Conservation (phyloP, 2,113 vertebrate genomes). For the Melierax canorus region DNA sequence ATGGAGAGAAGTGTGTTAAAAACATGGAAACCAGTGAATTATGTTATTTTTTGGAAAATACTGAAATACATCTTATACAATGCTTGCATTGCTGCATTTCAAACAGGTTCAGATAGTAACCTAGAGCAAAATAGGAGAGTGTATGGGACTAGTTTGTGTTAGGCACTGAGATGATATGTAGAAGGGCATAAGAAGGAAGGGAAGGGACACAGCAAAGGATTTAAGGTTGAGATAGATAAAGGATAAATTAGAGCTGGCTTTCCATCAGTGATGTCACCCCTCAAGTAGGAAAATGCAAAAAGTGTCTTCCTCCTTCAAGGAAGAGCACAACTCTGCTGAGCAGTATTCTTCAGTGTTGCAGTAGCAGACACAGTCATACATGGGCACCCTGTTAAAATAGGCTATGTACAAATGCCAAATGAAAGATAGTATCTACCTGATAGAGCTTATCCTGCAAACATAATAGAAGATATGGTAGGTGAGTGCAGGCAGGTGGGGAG, state of each 20-base stretch:
- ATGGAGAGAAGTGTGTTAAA: slow-evolving; percentile 52
- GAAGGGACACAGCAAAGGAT: not conserved
- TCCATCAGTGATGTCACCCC: not conserved
- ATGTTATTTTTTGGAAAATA: slow-evolving; percentile 32
- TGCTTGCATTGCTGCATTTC: slow-evolving; percentile 1
- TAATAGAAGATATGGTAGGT: not conserved
- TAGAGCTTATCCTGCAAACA: not conserved
- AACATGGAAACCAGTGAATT: slow-evolving; percentile 36
- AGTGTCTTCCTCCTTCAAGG: not conserved
- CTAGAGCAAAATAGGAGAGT: not conserved
- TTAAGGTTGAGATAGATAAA: not conserved
- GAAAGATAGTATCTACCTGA: not conserved
- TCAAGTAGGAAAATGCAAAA: not conserved
- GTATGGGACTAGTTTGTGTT: not conserved
- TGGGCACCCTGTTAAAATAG: not conserved
- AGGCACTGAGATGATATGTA: not conserved
- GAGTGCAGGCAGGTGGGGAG: not conserved
- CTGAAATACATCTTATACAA: not conserved
- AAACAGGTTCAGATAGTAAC: not conserved
- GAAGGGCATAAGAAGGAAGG: not conserved
- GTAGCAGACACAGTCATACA: not conserved
- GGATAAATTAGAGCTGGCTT: not conserved
- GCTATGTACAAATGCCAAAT: not conserved
- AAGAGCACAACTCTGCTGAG: not conserved
- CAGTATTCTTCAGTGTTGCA: not conserved